phyloP scores from a whole-genome alignment of 2,113 vertebrate genomes.

The Cephalopterus ornatus region DNA sequence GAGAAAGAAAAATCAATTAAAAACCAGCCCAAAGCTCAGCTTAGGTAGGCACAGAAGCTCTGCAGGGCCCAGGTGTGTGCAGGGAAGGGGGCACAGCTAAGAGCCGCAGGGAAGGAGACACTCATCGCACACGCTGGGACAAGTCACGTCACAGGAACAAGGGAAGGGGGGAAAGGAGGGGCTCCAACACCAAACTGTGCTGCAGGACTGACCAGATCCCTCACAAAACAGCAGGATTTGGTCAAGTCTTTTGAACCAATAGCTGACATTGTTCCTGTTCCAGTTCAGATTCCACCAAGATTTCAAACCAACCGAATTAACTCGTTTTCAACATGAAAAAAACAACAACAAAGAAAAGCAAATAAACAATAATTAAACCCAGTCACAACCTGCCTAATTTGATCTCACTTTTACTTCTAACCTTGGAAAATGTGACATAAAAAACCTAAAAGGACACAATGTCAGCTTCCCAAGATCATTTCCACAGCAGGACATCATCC shows the following conservation, averaged over 20 bases:
- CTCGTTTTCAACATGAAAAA: neutral
- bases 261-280: neutral
- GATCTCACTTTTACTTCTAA: neutral
- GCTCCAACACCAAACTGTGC: neutral
- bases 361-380: neutral
- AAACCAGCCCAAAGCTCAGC: neutral
- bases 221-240: neutral
- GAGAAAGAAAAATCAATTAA: neutral
- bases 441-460: neutral
- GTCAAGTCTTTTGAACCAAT: neutral
- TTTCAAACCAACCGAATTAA: neutral
- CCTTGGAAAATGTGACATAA: neutral
- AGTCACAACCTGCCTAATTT: neutral
- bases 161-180: neutral
- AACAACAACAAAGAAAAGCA: neutral
- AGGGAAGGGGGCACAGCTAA: neutral
- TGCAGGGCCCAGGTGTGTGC: neutral
- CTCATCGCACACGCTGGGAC: accelerated
- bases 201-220: neutral
- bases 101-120: neutral
- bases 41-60: neutral
- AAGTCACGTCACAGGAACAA: accelerated
- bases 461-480: neutral
- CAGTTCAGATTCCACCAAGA: neutral
- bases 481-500: neutral